Base-by-base conservation (phyloP, 2,113 vertebrate genomes). In the Malaclemys terrapin region DNA sequence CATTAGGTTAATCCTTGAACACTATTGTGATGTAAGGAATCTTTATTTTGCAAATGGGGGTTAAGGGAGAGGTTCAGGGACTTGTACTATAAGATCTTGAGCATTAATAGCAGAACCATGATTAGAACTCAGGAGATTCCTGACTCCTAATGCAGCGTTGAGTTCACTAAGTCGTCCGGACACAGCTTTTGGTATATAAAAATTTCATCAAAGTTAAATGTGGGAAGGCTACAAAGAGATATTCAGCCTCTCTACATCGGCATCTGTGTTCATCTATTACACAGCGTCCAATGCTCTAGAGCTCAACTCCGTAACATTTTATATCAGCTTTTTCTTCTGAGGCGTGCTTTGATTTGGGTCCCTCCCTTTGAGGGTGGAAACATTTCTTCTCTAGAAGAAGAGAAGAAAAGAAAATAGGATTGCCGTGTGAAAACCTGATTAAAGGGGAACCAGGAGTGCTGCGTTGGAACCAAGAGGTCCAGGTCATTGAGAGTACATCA, bases 41-140 rank as follows among this genome's bases (percentile, higher is more conserved):
- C 80, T 91, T 82, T 16, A 82, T 83, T 59, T 84, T 14, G 84
- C 13, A 82, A n/a, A 81, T n/a, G 45, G 16, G 47, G 91, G 93
- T 79, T 35, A 84, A 93, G 35, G 53, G 95, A 54, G 75, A 86
- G 91, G 92, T 93, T 91, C 54, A 79, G 54, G 52, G 54, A 96
- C 65, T 54, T 85, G 50, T 83, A 85, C 83, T 91, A 85, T 89
- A 84, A 65, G 84, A 93, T 94, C 78, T 76, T 79, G 25, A 94
- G 54, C 59, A 95, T 93, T 94, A 95, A 96, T 95, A 96, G 96
- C 97, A 97, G 97, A 97, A 97, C 97, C 97, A 97, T 90, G 95
- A 97, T 95, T 97, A 90, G 65, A 96, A 97, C 95, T 93, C 95
- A 96, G 94, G 95, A 29, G 87, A 96, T 95, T 97, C 97, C 95